Base-by-base conservation (phyloP, 2,797 vertebrate genomes). In the Neosilurus mollespiculum region DNA sequence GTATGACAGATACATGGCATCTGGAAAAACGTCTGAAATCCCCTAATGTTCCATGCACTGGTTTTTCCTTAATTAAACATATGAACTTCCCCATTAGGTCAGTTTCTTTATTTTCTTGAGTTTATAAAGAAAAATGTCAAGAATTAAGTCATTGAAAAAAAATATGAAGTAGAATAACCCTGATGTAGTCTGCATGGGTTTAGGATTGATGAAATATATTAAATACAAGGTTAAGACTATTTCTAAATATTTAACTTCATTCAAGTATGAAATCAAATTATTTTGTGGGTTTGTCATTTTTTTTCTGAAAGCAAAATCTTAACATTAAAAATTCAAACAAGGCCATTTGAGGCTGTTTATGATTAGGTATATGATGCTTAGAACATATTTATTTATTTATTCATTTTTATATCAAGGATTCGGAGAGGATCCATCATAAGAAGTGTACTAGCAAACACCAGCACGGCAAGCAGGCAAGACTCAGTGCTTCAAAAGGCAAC, bases 11-110 rank as follows among this genome's bases (percentile, higher is more conserved):
- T 34, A 58, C 9, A 49, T 16, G 24, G 2, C 59, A 51, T 37
- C 30, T 73, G 15, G 30, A 64, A 65, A 64, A 24, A 24, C 54
- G 5, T 51, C 26, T 66, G 49, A 84, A 76, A 67, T 80, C 51
- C 78, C 64, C 64, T 49, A 61, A 49, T 49, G 58, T 49, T 62
- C 58, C 75, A 77, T 2, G 3, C 24, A 78, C 30, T 78, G 58
- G 20, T 14, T 49, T 62, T 77, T 37, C 30, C 26, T 37, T n/a
- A 22, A 61, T 37, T 59, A 76, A 59, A 16, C 15, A 73, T 9
- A 9, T 18, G 51, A 5, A 75, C 26, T 75, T 75, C 72, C 72
- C 7, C 54, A 3, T 30, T 30, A 37, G 58, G 10, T 34, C 51
- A 80, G 6, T 75, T 58, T 58, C 62, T 58, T 69, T 34, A 69